phyloP scores from a whole-genome alignment of 2,888 invertebrate species.

The Campoplex capitator region DNA sequence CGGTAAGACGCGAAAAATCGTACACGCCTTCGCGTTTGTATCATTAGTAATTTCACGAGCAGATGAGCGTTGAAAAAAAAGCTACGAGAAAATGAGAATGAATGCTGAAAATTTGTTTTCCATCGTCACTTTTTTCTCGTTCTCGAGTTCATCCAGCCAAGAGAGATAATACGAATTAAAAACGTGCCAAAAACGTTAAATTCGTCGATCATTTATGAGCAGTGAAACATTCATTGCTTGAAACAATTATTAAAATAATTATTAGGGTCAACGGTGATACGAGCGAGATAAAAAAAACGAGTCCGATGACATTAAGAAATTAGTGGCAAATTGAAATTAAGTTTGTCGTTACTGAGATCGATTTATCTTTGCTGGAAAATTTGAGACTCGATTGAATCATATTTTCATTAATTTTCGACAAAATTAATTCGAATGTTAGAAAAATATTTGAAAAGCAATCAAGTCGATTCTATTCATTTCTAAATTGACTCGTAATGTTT shows the following conservation, averaged over 20 bases:
- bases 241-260: too few species aligned
- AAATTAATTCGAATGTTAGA: too few species aligned
- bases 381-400: too few species aligned
- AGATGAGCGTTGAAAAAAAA: background rate
- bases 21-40: slow-evolving; percentile 16
- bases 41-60: slow-evolving; percentile 30
- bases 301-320: too few species aligned
- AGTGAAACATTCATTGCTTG: too few species aligned
- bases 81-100: slow-evolving; percentile 50
- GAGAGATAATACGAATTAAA: background rate
- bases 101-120: background rate
- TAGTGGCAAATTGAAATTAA: too few species aligned
- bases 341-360: too few species aligned
- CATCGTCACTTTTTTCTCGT: background rate
- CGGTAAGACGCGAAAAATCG: slow-evolving; percentile 7
- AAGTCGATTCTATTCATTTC: background rate
- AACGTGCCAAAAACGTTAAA: background rate
- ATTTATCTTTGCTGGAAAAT: too few species aligned
- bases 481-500: background rate
- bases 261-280: too few species aligned
- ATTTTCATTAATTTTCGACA: too few species aligned
- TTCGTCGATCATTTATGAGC: background rate
- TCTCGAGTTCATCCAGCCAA: background rate
- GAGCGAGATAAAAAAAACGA: too few species aligned
- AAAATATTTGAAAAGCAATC: background rate